phyloP scores from a whole-genome alignment of 2,113 vertebrate genomes.

The Picathartes gymnocephalus region DNA sequence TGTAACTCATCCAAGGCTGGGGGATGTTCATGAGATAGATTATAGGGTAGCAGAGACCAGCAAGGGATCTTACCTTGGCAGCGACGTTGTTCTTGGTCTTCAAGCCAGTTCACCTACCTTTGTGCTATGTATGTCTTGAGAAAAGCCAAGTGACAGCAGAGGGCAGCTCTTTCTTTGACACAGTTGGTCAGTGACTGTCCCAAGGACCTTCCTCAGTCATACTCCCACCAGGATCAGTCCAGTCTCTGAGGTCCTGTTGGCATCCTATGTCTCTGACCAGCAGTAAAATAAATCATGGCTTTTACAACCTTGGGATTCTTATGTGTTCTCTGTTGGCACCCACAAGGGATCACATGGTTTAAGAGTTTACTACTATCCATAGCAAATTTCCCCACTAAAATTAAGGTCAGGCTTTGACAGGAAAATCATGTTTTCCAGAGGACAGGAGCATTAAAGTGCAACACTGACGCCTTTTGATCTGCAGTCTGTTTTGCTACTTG shows the following conservation, averaged over 20 bases:
- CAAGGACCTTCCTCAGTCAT: background rate
- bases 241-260: background rate
- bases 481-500: background rate
- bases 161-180: background rate
- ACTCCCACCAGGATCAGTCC: background rate
- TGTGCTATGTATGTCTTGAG: background rate
- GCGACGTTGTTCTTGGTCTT: fast-evolving
- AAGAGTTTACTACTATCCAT: background rate
- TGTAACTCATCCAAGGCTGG: background rate
- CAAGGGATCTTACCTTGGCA: background rate
- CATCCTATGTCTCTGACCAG: background rate
- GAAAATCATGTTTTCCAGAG: background rate
- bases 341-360: background rate
- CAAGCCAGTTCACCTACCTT: background rate
- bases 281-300: background rate
- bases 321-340: background rate
- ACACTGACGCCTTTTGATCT: background rate
- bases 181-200: background rate
- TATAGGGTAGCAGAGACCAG: background rate
- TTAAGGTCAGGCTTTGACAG: background rate
- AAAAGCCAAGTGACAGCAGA: background rate
- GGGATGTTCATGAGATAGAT: background rate
- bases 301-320: background rate
- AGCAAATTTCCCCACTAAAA: background rate
- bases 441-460: background rate